phyloP scores from a whole-genome alignment of 2,113 vertebrate species.

The Bubo bubo region DNA sequence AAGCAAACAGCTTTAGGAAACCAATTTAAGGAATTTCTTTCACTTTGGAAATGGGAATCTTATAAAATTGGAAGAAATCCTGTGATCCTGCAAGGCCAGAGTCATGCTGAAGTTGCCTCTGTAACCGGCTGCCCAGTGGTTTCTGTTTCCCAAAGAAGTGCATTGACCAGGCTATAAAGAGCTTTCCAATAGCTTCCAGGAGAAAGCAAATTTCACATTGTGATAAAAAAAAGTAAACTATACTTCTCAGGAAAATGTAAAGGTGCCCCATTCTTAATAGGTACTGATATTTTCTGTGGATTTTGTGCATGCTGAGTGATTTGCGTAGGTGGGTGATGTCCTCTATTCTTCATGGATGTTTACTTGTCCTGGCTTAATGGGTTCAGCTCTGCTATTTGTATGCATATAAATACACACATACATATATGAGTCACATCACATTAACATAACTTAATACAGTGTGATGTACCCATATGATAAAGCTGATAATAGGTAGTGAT shows the following conservation, averaged over 20 bases:
- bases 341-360: background rate
- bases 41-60: background rate
- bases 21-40: background rate
- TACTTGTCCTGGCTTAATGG: background rate
- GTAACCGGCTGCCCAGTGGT: rapidly evolving
- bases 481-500: background rate
- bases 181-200: background rate
- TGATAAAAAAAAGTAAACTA: background rate
- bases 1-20: background rate
- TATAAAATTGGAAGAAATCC: background rate
- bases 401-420: background rate
- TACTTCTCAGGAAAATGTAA: background rate
- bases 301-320: background rate
- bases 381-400: background rate
- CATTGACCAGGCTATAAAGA: background rate
- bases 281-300: background rate
- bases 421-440: background rate
- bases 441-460: background rate
- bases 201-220: background rate
- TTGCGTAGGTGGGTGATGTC: background rate
- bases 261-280: background rate
- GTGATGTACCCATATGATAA: background rate
- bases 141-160: background rate
- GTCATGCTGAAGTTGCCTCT: background rate
- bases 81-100: background rate